phyloP scores from a whole-genome alignment of 2,113 vertebrate species.

The Cnemophilus loriae region DNA sequence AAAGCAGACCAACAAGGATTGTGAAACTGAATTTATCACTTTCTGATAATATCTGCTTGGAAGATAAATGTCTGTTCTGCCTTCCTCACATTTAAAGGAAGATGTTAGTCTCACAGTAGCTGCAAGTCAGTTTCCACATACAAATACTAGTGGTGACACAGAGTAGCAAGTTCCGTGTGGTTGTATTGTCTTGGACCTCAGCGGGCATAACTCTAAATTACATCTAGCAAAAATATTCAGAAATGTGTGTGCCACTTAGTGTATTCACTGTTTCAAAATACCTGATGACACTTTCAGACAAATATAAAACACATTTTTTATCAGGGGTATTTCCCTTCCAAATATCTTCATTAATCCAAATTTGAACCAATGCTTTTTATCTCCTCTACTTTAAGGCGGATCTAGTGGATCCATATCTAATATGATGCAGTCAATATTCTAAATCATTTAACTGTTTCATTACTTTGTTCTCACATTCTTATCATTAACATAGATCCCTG shows the following conservation, averaged over 20 bases:
- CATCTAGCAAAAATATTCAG: not conserved
- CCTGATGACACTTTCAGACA: not conserved
- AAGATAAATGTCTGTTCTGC: not conserved
- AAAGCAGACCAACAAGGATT: not conserved
- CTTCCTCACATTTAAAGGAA: not conserved
- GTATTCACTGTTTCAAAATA: not conserved
- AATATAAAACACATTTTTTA: not conserved
- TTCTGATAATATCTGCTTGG: not conserved
- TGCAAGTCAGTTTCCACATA: not conserved
- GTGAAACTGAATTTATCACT: not conserved
- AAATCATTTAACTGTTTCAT: slow-evolving; percentile 11
- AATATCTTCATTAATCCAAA: slow-evolving; percentile 23
- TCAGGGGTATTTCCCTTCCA: not conserved
- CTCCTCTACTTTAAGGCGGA: slow-evolving; percentile 7
- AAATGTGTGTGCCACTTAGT: not conserved
- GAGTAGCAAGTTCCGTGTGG: not conserved
- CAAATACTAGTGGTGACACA: not conserved
- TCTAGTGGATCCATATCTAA: not conserved
- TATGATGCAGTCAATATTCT: not conserved
- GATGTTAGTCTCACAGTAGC: not conserved
- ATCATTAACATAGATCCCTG: slow-evolving; percentile 7
- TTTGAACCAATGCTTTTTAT: not conserved
- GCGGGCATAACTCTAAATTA: not conserved
- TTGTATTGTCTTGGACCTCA: not conserved
- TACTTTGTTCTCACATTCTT: slow-evolving; percentile 10